Evolutionary conservation across 2,888 invertebrate genomes (phyloP).

Genomic region (Mythimna vitellina): DNA sequence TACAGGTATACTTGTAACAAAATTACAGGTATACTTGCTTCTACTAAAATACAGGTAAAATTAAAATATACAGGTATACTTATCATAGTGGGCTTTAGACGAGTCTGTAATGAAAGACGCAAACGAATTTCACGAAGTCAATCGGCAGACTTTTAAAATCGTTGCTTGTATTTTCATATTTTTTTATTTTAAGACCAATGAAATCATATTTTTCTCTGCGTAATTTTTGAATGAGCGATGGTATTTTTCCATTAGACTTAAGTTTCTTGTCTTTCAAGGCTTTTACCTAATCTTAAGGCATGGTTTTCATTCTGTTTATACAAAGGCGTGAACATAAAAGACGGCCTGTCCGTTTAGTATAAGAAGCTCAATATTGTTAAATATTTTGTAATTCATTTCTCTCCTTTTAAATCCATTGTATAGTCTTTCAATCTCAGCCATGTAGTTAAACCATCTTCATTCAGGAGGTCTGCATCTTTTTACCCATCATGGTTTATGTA

Average conservation of each 20-base stretch:
- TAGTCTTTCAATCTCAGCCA: neutral
- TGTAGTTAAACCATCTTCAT: neutral
- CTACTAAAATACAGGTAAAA: neutral
- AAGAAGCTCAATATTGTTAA: neutral
- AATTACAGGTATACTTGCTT: neutral
- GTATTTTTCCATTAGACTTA: neutral
- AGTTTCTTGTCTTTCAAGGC: neutral
- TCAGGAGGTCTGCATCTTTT: neutral
- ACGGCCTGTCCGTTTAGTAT: neutral
- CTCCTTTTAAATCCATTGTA: neutral
- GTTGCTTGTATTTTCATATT: neutral
- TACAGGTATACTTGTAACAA: neutral
- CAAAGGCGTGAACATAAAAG: neutral
- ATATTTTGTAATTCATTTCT: neutral
- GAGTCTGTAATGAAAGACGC: neutral
- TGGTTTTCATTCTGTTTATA: neutral
- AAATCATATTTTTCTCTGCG: neutral
- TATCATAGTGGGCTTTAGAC: too few species aligned
- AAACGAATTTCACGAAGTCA: conserved; percentile 1
- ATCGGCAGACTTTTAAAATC: neutral
- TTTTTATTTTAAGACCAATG: neutral
- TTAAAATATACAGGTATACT: neutral
- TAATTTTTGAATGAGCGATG: neutral
- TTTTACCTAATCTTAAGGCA: neutral
- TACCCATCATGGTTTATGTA: conserved; percentile 1